Evolutionary conservation across 2,797 vertebrate species (phyloP), one percentile per base, ranked within the genome.

Genomic region (Poecilia velifera): DNA sequence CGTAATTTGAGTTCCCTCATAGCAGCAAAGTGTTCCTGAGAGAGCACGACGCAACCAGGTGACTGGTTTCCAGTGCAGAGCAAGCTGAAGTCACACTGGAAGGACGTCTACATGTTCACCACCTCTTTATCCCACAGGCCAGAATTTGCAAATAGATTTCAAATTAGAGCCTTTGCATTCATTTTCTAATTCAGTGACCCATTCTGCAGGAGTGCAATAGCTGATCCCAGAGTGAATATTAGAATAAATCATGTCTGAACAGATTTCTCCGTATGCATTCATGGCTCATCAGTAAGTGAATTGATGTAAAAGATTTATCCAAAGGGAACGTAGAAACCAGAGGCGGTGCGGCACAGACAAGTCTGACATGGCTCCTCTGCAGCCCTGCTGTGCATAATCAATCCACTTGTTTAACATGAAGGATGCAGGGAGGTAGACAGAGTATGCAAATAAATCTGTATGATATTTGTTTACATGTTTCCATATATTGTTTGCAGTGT

Each of bases 111-210:
- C 91, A 92, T 90, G 80, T 78, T 92, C 90, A 93, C 93, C 93
- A 90, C 92, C 94, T 95, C 95, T 95, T 94, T 87, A 93, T 93
- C 92, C 93, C 92, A 92, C 93, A 94, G 94, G 92, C 91, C 83
- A 93, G 94, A 95, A 96, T 96, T 95, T 96, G 97, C 95, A 97
- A 97, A 97, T 95, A 96, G 94, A 95, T 95, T 95, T 95, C 93
- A 96, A 97, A 96, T 90, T 85, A 96, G 95, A 94, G 94, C 46
- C 91, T 95, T 94, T 94, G 93, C 94, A 96, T 97, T 96, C 96
- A 97, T 97, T 97, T 97, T 97, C 96, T 93, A 96, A 96, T 2
- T 94, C 96, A 96, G 94, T 98, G 97, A 98, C 97, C 97, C 97
- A 89, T 97, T 95, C 93, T 94, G 88, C 89, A 82, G 94, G 86